Conservation (phyloP, 2,888 invertebrate species). For the Ditylenchus weischeri region DNA sequence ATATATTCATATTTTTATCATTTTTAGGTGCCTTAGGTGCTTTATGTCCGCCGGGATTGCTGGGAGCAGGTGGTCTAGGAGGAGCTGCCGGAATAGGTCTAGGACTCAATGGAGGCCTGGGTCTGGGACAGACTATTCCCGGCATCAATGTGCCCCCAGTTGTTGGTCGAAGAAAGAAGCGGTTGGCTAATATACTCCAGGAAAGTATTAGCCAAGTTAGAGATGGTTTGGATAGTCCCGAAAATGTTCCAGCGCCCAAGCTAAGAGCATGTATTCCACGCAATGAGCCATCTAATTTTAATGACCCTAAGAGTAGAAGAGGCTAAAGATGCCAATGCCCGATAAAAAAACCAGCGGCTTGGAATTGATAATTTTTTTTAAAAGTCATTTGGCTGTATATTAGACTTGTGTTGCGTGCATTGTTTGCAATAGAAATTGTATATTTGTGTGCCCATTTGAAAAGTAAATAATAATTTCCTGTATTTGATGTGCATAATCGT, state of each 20-base stretch:
- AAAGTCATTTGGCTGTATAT: too few relatives aligned
- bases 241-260: background rate
- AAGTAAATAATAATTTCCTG: too few relatives aligned
- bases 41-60: background rate
- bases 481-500: too few relatives aligned
- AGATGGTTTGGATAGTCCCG: background rate
- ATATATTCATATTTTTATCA: too few relatives aligned
- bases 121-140: constrained; percentile 9
- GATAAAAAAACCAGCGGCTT: too few relatives aligned
- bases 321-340: background rate
- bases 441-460: too few relatives aligned
- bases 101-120: constrained; percentile 1
- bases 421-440: too few relatives aligned
- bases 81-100: background rate
- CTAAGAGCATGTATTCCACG: background rate
- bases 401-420: too few relatives aligned
- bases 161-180: background rate
- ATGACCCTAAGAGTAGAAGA: background rate
- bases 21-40: constrained; percentile 1
- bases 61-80: constrained; percentile 2
- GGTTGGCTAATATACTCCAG: background rate
- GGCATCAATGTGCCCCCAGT: constrained; percentile 10
- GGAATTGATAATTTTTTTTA: too few relatives aligned
- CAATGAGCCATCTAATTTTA: constrained; percentile 2
- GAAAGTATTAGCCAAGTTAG: background rate